A percentile compares a stretch with the other conserved stretches of the same genome.
Evolutionary conservation across 2,113 vertebrate species (phyloP).

Genomic region (Anoura caudifer): DNA sequence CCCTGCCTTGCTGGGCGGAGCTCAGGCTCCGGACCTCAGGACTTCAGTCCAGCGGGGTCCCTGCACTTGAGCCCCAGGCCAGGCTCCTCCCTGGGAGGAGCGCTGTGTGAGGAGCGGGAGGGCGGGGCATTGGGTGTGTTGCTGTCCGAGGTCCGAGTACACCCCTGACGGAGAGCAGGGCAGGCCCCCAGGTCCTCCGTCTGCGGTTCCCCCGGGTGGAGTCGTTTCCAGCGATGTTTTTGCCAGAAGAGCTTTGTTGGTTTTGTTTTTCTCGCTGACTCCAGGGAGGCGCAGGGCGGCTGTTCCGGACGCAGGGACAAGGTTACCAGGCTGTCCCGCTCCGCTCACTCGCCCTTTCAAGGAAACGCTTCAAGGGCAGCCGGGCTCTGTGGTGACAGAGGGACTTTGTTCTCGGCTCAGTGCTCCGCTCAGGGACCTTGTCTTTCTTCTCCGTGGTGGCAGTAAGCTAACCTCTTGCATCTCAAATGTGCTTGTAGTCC

Average conservation of each 20-base stretch:
- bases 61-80: too few relatives aligned
- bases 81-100: not conserved
- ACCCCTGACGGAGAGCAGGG: not conserved
- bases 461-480: not conserved
- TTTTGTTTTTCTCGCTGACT: not conserved
- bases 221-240: not conserved
- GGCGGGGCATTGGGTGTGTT: too few relatives aligned
- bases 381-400: not conserved
- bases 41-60: not conserved
- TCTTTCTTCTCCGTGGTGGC: not conserved
- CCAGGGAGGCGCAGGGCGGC: not conserved
- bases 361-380: not conserved
- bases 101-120: too few relatives aligned
- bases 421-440: not conserved
- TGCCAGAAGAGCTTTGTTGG: not conserved
- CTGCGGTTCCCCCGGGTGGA: not conserved
- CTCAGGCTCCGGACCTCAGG: too few relatives aligned
- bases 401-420: slow-evolving; percentile 2
- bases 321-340: not conserved
- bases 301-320: not conserved
- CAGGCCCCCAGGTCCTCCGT: not conserved
- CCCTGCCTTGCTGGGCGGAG: too few relatives aligned
- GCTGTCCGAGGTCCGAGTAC: too few relatives aligned
- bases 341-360: not conserved
- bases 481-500: not conserved